phyloP scores from a whole-genome alignment of 2,888 invertebrate species.

The Spodoptera littoralis region DNA sequence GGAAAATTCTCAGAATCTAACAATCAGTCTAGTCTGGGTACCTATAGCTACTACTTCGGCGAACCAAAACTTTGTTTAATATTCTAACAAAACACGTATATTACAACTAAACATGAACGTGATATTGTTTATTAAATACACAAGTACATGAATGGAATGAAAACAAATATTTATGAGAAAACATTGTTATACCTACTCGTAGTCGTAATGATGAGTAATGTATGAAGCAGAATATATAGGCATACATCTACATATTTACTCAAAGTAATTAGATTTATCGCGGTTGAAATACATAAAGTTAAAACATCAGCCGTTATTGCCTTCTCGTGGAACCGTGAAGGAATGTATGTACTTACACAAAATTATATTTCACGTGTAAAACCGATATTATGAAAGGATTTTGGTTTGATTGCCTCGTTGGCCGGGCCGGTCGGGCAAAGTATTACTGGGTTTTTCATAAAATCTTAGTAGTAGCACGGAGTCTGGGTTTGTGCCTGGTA shows the following conservation, averaged over 20 bases:
- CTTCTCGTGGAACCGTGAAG: background rate
- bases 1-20: slow-evolving; percentile 1
- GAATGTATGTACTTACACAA: background rate
- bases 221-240: background rate
- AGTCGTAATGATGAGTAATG: slow-evolving; percentile 5
- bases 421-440: too few species aligned
- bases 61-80: slow-evolving; percentile 6
- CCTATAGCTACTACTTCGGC: background rate
- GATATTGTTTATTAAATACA: slow-evolving; percentile 41
- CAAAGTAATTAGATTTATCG: slow-evolving; percentile 22
- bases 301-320: background rate
- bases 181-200: slow-evolving; percentile 25
- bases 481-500: too few species aligned
- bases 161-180: slow-evolving; percentile 25
- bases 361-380: background rate
- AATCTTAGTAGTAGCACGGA: too few species aligned
- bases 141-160: slow-evolving; percentile 29
- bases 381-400: too few species aligned
- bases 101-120: slow-evolving; percentile 11
- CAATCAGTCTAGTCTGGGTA: slow-evolving; percentile 3
- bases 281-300: background rate
- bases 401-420: too few species aligned
- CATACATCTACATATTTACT: slow-evolving; percentile 5
- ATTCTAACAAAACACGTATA: slow-evolving; percentile 31
- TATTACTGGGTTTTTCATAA: too few species aligned